Conservation (phyloP, 2,797 vertebrate species). For the Astyanax mexicanus region DNA sequence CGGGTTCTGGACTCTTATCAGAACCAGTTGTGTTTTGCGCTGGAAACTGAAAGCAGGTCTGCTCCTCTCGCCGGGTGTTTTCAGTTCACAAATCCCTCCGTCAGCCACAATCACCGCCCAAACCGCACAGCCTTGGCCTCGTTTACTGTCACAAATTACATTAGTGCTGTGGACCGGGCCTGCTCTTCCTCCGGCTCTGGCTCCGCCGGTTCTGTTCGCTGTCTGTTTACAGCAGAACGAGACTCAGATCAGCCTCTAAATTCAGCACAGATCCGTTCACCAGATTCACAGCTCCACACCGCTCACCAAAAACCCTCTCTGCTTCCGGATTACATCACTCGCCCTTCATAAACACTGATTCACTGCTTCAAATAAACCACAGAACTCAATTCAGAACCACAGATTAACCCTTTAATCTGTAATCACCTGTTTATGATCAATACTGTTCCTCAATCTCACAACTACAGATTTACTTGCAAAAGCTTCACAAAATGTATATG, state of each 20-base stretch:
- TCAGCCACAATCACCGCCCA: slow-evolving; percentile 75
- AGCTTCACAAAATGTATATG: too few species aligned
- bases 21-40: slow-evolving; percentile 71
- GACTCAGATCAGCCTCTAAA: neutral
- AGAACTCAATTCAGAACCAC: neutral
- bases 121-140: slow-evolving; percentile 71
- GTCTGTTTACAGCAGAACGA: slow-evolving; percentile 1
- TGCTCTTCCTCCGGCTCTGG: slow-evolving; percentile 68
- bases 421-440: too few species aligned
- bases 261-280: neutral
- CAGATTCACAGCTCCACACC: neutral
- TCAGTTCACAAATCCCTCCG: slow-evolving; percentile 76
- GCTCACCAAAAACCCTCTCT: neutral
- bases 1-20: slow-evolving; percentile 74
- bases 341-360: neutral
- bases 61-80: slow-evolving; percentile 69
- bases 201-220: slow-evolving; percentile 60
- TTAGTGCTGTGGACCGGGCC: slow-evolving; percentile 75
- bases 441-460: too few species aligned
- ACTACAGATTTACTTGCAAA: too few species aligned
- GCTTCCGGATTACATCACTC: neutral
- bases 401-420: too few species aligned
- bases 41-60: slow-evolving; percentile 62
- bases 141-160: slow-evolving; percentile 72
- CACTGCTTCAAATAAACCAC: neutral